Evolutionary conservation across 1,140 invertebrate genomes (phyloP), one percentile per base, ranked within the genome.

Genomic region (Drosophila santomea): DNA sequence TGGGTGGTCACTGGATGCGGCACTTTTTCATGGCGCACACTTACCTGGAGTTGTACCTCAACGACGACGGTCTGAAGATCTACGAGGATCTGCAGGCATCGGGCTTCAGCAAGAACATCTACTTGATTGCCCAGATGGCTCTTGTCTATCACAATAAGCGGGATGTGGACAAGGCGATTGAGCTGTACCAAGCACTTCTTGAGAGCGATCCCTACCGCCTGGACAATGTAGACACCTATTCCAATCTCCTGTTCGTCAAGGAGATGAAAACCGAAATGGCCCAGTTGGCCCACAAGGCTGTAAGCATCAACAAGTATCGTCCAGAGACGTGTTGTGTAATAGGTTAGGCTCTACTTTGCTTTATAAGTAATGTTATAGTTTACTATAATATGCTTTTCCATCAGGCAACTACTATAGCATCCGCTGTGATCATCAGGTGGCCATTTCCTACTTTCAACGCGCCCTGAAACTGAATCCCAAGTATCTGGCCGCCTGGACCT

Each of bases 261-360:
- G 98, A 98, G 92, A 95, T 98, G 93, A 95, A 97, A 85, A 96
- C 97, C 60, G 98, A 99, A 92, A 93, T 99, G 67, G 97, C 98
- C 7, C 95, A 97, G 93, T 94, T 99, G 63, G 98, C 99, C 7
- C 98, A 99, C 91, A 95, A 96, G 82, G 97, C 97, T 38, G 97
- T 97, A 36, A 96, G 97, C 90, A 98, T 99, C 74, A 98, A 99
- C 92, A 99, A 99, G 93, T 99, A 99, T 91, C 94, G 97, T 89
- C 96, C 98, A 12, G 98, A 99, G 94, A 99, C 98, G 1, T 99
- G 98, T 93, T 99, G 98, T 94, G 97, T 99, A 84, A 97, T 99
- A 92, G 99, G 98, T 97, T 93, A 94, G 93, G 73, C 25, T 35
- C 14, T 62, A 58, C 45, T 38, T 23, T 7, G 20, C n/a, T 11